Percentiles rank a stretch among this genome's conserved stretches.
Conservation (phyloP, 2,888 invertebrate species). For the Drosophila diplacantha region DNA sequence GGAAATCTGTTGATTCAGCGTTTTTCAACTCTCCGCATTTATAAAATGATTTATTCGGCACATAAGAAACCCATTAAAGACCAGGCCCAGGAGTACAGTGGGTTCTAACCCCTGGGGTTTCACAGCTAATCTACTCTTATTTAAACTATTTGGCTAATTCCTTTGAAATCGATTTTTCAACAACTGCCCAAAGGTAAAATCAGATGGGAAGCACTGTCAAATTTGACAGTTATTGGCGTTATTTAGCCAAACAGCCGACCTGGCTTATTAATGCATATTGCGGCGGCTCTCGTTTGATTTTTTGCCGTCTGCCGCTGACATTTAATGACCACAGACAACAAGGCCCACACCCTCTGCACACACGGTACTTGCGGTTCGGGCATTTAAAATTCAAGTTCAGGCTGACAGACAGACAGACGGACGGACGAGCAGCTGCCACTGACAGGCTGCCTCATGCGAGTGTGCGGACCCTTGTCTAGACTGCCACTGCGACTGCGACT, state of each 20-base stretch:
- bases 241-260: constrained; percentile 11
- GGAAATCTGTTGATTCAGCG: constrained; percentile 55
- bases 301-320: constrained; percentile 59
- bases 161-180: not conserved
- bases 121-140: not conserved
- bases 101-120: not conserved
- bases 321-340: constrained; percentile 60
- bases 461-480: constrained; percentile 31
- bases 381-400: constrained; percentile 68
- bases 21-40: constrained; percentile 23
- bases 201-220: constrained; percentile 20
- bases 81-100: not conserved
- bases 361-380: constrained; percentile 58
- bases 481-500: constrained; percentile 9
- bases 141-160: not conserved
- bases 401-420: constrained; percentile 22
- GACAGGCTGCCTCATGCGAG: constrained; percentile 46
- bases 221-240: constrained; percentile 40
- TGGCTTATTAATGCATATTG: constrained; percentile 37
- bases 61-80: constrained; percentile 13
- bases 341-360: constrained; percentile 30
- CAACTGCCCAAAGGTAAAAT: not conserved
- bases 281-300: constrained; percentile 32
- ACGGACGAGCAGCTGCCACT: constrained; percentile 54
- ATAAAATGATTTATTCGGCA: constrained; percentile 14